These are phyloP conservation scores for Actinemys pallida DNA, from an alignment of 2,113 vertebrate species.

Conservation along the genomic window DNA sequence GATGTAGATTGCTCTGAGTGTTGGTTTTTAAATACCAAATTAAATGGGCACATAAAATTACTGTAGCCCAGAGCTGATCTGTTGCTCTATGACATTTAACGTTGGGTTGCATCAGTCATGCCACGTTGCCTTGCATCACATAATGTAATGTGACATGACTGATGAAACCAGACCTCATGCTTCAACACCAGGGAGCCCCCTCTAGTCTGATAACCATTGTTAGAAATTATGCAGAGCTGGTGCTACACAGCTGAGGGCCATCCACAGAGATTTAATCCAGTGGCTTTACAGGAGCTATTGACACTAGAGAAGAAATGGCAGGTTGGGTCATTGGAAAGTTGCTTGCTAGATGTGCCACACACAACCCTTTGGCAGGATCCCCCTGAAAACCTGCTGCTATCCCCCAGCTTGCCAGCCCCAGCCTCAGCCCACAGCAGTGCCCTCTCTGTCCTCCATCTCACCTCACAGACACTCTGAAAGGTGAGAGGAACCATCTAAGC, in stretches of 20 bases:
- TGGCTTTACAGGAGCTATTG: neutral
- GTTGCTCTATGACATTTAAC: constrained; percentile 77
- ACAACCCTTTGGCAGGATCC: neutral
- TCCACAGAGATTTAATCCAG: neutral
- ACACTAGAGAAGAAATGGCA: neutral
- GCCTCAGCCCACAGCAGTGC: accelerated
- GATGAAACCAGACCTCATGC: constrained; percentile 64
- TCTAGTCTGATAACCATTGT: constrained; percentile 40
- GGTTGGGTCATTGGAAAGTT: neutral
- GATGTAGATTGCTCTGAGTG: constrained; percentile 71
- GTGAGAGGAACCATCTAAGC: neutral
- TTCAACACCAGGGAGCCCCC: constrained; percentile 54
- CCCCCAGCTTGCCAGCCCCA: accelerated
- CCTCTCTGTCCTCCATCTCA: neutral
- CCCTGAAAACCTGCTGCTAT: neutral
- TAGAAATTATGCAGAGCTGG: constrained; percentile 30
- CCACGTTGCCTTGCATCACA: constrained; percentile 37
- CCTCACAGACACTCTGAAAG: neutral
- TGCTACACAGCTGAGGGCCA: neutral
- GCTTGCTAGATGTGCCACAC: neutral
- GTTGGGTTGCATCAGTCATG: constrained; percentile 74
- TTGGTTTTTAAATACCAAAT: constrained; percentile 78
- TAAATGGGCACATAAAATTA: constrained; percentile 75
- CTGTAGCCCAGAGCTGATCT: constrained; percentile 74
- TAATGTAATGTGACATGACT: constrained; percentile 75